Base-by-base conservation (phyloP, 2,797 vertebrate species). In the Centroberyx gerrardi region DNA sequence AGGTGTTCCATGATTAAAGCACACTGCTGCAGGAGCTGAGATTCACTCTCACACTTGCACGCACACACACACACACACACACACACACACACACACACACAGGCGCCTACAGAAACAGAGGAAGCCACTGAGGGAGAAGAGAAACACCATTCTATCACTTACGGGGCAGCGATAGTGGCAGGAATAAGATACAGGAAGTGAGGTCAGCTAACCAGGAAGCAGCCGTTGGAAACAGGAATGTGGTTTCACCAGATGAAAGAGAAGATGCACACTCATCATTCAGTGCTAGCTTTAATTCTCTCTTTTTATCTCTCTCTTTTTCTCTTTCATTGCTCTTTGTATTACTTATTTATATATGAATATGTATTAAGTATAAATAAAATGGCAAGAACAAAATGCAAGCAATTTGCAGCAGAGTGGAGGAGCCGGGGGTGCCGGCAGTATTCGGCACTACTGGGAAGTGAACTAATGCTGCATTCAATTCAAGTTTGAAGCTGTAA, bases 1-100 rank as follows among this genome's bases (percentile, higher is more conserved):
- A 87, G 83, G 75, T 76, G 72, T 51, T 68, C 64, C n/a, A 6
- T 18, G 80, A 87, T 85, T 81, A 84, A 78, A 59, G 64, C 13
- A 1, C 62, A 75, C 78, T 76, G 80, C 76, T 74, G 62, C 18
- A 63, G 62, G 58, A 22, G 62, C 70, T 55, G 76, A 87, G 74
- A 79, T 56, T 44, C 58, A 58, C 22, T 22, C 22, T 22, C 33
- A 33, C 33, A 48, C 44, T 1, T 17, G 13, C 44, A 17, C 12
- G 4, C 68, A 52, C 72, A 63, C 40, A 14, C 42, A 8, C 36
- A 10, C 13, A 33, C 58, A 73, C 51, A 58, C 27, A 55, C 53
- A 14, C 12, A 55, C 58, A 61, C 36, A 60, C 58, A 59, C 68
- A 52, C 70, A 62, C 46, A 14, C 48, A 8, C 36, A 10, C 13